phyloP scores from a whole-genome alignment of 2,113 vertebrate genomes.

The Myiopsitta monachus region DNA sequence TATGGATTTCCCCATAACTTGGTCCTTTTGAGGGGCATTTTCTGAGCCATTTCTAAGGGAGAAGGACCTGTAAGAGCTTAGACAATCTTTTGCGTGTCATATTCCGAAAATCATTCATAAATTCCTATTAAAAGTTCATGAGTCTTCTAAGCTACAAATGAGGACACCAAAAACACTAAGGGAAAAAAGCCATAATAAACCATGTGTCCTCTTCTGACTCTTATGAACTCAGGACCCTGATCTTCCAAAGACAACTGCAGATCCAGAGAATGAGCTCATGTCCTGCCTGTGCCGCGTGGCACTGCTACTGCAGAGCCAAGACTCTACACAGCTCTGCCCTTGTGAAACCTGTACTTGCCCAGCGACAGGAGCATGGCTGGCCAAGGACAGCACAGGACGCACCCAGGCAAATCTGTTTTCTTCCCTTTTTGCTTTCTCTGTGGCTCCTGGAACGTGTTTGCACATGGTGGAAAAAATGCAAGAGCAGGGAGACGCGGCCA shows the following conservation, averaged over 20 bases:
- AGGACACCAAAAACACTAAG: background rate
- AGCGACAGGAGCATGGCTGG: rapidly evolving
- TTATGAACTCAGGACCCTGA: background rate
- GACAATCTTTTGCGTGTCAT: background rate
- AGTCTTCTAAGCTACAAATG: background rate
- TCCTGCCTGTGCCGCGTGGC: background rate
- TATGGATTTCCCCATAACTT: background rate
- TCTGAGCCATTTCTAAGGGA: background rate
- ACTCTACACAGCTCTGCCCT: background rate
- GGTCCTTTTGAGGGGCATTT: background rate
- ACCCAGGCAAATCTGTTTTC: background rate
- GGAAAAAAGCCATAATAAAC: background rate
- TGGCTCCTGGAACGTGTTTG: conserved; percentile 11
- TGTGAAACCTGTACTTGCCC: background rate
- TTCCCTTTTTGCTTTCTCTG: background rate
- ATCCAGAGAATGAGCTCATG: conserved; percentile 21
- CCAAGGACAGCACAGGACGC: rapidly evolving
- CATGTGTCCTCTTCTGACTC: background rate
- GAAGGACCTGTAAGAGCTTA: background rate
- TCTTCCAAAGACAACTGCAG: background rate
- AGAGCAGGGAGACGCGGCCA: background rate
- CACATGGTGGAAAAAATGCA: conserved; percentile 41
- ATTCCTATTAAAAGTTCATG: background rate
- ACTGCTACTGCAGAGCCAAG: background rate
- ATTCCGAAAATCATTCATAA: conserved; percentile 3